Percentiles rank a stretch among this genome's conserved stretches.
Evolutionary conservation across 2,888 invertebrate genomes (phyloP).

Genomic region (Ferdinandea cuprea): DNA sequence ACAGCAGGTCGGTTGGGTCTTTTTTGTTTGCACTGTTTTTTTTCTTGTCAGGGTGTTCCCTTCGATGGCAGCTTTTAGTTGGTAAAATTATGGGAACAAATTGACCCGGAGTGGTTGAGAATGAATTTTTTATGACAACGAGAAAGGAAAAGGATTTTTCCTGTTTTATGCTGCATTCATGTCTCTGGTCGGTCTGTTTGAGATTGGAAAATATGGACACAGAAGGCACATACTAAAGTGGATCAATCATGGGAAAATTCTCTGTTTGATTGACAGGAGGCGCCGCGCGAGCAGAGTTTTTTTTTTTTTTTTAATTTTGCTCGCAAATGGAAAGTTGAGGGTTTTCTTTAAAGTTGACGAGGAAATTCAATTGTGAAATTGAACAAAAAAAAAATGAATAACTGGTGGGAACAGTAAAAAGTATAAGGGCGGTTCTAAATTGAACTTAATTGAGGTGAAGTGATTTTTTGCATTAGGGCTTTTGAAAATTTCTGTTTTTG

Average conservation of each 20-base stretch:
- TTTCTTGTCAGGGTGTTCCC: slow-evolving; percentile 14
- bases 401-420: no score
- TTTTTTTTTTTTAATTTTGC: neutral
- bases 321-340: slow-evolving; percentile 39
- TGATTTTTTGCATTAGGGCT: no score
- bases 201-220: slow-evolving; percentile 70
- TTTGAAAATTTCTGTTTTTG: no score
- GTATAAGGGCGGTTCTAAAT: no score
- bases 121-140: slow-evolving; percentile 67
- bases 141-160: no score
- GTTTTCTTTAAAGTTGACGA: slow-evolving; percentile 50
- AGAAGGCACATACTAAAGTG: slow-evolving; percentile 66
- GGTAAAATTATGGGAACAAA: slow-evolving; percentile 69
- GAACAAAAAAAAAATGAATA: no score
- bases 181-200: slow-evolving; percentile 51
- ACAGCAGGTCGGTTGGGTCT: slow-evolving; percentile 24
- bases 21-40: slow-evolving; percentile 46
- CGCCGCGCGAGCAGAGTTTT: neutral
- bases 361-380: no score
- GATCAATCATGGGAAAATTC: slow-evolving; percentile 70
- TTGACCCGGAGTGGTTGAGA: slow-evolving; percentile 68
- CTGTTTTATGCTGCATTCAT: slow-evolving; percentile 17
- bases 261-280: slow-evolving; percentile 65
- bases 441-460: no score
- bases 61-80: slow-evolving; percentile 61